Evolutionary conservation across 2,888 invertebrate genomes (phyloP).

Genomic region (Metellina segmentata): DNA sequence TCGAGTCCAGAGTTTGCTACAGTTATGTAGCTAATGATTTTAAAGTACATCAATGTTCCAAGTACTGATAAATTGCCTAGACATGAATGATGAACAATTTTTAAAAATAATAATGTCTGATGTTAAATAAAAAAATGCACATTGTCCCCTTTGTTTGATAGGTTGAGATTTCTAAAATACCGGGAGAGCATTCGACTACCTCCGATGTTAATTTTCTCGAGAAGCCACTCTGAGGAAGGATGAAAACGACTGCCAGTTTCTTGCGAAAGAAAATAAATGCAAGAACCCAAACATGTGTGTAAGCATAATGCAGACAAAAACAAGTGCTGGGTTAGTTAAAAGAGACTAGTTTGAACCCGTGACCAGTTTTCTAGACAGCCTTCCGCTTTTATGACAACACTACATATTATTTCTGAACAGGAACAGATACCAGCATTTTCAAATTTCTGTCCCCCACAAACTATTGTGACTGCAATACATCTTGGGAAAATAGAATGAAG

Average conservation of each 20-base stretch:
- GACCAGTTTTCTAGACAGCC: slow-evolving; percentile 68
- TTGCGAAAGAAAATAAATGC: not conserved
- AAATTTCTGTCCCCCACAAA: slow-evolving; percentile 57
- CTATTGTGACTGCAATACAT: slow-evolving; percentile 65
- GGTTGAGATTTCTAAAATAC: not conserved
- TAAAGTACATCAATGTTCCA: slow-evolving; percentile 52
- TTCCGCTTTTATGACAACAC: slow-evolving; percentile 46
- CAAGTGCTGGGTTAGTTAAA: slow-evolving; percentile 68
- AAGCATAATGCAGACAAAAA: slow-evolving; percentile 49
- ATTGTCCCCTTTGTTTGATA: not conserved
- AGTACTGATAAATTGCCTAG: slow-evolving; percentile 32
- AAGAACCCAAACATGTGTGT: not conserved
- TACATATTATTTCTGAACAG: slow-evolving; percentile 60
- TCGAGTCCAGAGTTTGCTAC: slow-evolving; percentile 51
- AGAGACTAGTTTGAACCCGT: slow-evolving; percentile 74
- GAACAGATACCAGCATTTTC: slow-evolving; percentile 66
- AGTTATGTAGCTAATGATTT: slow-evolving; percentile 55
- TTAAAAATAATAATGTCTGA: slow-evolving; percentile 49
- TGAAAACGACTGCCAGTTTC: not conserved
- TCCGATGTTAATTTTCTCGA: not conserved
- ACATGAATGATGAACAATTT: slow-evolving; percentile 31
- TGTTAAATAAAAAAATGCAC: slow-evolving; percentile 12
- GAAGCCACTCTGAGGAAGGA: not conserved
- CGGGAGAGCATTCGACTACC: not conserved
- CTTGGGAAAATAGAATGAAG: slow-evolving; percentile 63